Percentiles rank a stretch among this genome's conserved stretches.
These are phyloP conservation scores for Zaprionus ghesquierei DNA, from an alignment of 1,140 invertebrate genomes.

Conservation along the genomic window DNA sequence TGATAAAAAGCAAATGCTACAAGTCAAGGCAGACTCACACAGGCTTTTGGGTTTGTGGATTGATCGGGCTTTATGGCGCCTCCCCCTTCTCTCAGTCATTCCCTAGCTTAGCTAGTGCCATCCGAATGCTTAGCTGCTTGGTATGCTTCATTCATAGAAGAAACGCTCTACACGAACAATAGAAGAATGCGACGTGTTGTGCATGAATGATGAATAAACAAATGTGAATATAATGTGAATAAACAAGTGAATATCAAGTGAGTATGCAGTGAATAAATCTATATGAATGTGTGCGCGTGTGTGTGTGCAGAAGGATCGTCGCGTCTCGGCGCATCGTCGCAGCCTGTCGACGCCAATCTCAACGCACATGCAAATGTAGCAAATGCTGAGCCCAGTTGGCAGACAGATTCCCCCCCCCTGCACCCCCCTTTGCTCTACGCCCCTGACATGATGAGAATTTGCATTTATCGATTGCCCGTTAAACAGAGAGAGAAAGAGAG, in stretches of 20 bases:
- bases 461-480: slow-evolving; percentile 45
- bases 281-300: not conserved
- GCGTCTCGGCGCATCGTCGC: not conserved
- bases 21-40: not conserved
- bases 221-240: not conserved
- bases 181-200: not conserved
- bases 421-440: not conserved
- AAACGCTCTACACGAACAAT: not conserved
- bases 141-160: not conserved
- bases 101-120: no score
- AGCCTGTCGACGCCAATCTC: not conserved
- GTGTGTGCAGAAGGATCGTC: not conserved
- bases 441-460: slow-evolving; percentile 9
- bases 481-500: no score
- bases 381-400: not conserved
- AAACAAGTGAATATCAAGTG: not conserved
- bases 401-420: not conserved
- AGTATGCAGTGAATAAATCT: not conserved
- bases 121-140: no score
- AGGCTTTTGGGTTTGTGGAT: not conserved
- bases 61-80: not conserved
- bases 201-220: not conserved
- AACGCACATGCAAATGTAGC: not conserved
- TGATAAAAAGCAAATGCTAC: not conserved
- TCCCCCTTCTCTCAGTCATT: no score